Conservation (phyloP, 2,888 invertebrate species). For the Dexiosoma caninum region DNA sequence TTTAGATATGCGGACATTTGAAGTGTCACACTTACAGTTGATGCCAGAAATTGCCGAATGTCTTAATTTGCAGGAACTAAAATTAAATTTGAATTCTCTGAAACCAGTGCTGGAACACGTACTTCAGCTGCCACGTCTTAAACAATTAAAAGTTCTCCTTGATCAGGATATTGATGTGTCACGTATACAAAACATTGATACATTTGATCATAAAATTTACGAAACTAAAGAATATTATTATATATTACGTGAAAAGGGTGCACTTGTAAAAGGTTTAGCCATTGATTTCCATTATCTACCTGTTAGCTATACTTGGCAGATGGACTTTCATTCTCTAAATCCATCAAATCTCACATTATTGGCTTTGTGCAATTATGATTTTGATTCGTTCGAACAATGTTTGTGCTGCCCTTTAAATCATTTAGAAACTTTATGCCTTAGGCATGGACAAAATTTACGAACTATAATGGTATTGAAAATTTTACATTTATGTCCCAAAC, state of each 20-base stretch:
- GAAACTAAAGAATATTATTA: constrained; percentile 71
- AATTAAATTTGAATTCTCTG: constrained; percentile 70
- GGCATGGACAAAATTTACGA: constrained; percentile 63
- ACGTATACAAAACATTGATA: constrained; percentile 67
- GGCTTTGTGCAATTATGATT: constrained; percentile 71
- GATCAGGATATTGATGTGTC: constrained; percentile 67
- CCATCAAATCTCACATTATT: constrained; percentile 67
- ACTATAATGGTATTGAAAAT: constrained; percentile 65
- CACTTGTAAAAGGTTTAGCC: constrained; percentile 68
- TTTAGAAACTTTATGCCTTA: constrained; percentile 64
- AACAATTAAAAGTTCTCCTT: constrained; percentile 69
- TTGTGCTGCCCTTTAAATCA: constrained; percentile 67
- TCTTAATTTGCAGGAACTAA: constrained; percentile 67
- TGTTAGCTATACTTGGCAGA: constrained; percentile 55
- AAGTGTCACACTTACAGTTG: constrained; percentile 69
- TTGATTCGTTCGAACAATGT: constrained; percentile 62
- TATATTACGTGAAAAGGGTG: constrained; percentile 68
- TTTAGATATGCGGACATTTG: constrained; percentile 70
- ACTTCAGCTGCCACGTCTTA: constrained; percentile 68
- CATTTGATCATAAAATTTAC: constrained; percentile 70
- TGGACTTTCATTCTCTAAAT: constrained; percentile 51
- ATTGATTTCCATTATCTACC: constrained; percentile 73
- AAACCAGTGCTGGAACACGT: constrained; percentile 69
- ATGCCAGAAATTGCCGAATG: constrained; percentile 68
- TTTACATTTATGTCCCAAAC: constrained; percentile 67